Evolutionary conservation across 2,113 vertebrate species (phyloP).

Genomic region (Centrocercus urophasianus): DNA sequence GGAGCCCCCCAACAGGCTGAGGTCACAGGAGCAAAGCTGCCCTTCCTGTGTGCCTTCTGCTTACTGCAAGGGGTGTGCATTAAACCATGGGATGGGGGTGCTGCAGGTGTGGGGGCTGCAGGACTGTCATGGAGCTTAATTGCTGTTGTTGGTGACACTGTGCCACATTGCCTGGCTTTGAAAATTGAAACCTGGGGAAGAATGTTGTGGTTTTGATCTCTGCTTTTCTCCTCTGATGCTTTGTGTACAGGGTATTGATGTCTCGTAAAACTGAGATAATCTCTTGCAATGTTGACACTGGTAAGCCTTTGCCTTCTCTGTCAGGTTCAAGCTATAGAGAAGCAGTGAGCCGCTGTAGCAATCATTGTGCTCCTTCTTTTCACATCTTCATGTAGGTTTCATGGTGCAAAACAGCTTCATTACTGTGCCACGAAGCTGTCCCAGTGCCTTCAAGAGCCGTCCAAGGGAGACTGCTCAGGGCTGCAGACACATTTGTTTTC

Average conservation of each 20-base stretch:
- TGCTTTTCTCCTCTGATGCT: conserved; percentile 33
- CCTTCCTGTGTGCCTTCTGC: neutral
- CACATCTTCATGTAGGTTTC: neutral
- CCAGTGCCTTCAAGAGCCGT: neutral
- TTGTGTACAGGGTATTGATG: conserved; percentile 15
- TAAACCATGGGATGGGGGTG: neutral
- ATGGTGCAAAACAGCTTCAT: neutral
- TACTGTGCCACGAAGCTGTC: conserved; percentile 12
- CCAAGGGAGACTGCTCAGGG: neutral
- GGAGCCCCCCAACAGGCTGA: neutral
- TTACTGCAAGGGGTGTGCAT: neutral
- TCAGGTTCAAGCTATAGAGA: neutral
- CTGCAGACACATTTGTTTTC: neutral
- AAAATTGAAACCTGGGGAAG: conserved; percentile 24
- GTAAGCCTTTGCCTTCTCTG: conserved; percentile 36
- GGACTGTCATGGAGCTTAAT: neutral
- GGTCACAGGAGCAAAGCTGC: neutral
- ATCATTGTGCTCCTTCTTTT: neutral
- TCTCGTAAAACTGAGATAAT: conserved; percentile 50
- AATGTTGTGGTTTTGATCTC: neutral
- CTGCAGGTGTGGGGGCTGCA: neutral
- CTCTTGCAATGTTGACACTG: conserved; percentile 18
- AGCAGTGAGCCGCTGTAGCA: neutral
- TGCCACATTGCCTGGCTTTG: conserved; percentile 21
- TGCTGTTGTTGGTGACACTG: neutral